These are phyloP conservation scores for Xestia rhomboidea DNA, from an alignment of 2,888 invertebrate species.

Conservation along the genomic window DNA sequence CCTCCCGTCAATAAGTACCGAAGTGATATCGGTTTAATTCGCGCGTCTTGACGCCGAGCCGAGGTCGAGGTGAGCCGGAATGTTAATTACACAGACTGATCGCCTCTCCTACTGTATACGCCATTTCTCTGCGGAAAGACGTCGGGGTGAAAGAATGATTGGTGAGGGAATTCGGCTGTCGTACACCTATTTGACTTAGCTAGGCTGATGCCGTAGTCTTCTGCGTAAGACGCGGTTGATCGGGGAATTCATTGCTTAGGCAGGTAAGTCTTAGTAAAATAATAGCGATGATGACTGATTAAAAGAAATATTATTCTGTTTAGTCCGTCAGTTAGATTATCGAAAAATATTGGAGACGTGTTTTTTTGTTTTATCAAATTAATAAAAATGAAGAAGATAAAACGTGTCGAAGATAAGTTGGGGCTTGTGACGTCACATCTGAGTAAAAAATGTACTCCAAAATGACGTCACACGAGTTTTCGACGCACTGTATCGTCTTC, in stretches of 20 bases:
- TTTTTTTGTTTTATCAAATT: no score
- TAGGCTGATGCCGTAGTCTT: constrained; percentile 10
- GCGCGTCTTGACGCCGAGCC: constrained; percentile 77
- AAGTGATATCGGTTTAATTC: constrained; percentile 87
- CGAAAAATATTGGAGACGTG: no score
- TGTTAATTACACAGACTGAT: constrained; percentile 88
- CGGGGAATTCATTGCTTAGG: neutral
- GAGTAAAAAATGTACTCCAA: no score
- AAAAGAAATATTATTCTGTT: no score
- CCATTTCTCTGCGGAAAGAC: constrained; percentile 60
- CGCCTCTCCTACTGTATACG: constrained; percentile 64
- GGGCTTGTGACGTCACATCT: no score
- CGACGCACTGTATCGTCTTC: no score
- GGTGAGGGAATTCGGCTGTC: constrained; percentile 48
- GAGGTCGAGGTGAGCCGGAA: constrained; percentile 80
- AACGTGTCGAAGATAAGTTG: no score
- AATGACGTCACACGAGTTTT: no score
- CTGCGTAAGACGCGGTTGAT: neutral
- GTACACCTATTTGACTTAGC: constrained; percentile 7
- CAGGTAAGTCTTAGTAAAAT: neutral
- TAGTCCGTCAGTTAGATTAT: no score
- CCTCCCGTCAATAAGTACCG: constrained; percentile 82
- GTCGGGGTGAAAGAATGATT: constrained; percentile 53
- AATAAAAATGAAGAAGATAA: no score
- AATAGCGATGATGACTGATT: no score